Base-by-base conservation (phyloP, 2,113 vertebrate species). In the Phylloscopus whistleri region DNA sequence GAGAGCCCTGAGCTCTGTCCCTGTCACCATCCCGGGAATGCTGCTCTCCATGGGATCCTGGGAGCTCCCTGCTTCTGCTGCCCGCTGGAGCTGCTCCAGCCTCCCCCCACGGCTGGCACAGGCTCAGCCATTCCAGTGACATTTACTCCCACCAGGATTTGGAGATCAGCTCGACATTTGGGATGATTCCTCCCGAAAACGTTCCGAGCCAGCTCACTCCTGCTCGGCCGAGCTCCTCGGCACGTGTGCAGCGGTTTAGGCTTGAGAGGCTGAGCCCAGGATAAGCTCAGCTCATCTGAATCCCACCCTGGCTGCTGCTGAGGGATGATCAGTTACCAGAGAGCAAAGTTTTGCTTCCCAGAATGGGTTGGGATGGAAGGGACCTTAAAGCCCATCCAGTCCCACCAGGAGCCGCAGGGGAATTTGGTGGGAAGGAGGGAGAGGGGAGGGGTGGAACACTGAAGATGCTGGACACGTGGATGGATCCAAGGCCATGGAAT, bases 191-290 rank as follows among this genome's bases (percentile, higher is more conserved):
- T 85, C 24, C 70, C 58, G 0, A 31, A n/a, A 79, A 37, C 28
- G 3, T 48, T 44, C 35, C 0, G 0, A 0, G 3, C 87, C 79
- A 20, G 21, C 52, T 48, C 26, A 0, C 18, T 51, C 79, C 77
- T 1, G 1, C 1, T 63, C 77, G 30, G 80, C 73, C 14, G 3
- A 67, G 64, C 51, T 41, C 23, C 60, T 7, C 17, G 17, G 63
- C 59, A 69, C 1, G 0, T 16, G 67, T 0, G 0, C 52, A 23
- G 8, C 0, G 0, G 27, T 86, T 90, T 17, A 13, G 74, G 87
- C 33, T 84, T 2, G 6, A 35, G 41, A 1, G 44, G 35, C 58
- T 58, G 59, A 62, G 68, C 51, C 12, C n/a, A 15, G 5, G 51
- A 70, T 27, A 52, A 87, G 64, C 86, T 56, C 60, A 39, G 66